These are phyloP conservation scores for Drosophila sproati DNA, from an alignment of 1,140 invertebrate species.

Conservation along the genomic window DNA sequence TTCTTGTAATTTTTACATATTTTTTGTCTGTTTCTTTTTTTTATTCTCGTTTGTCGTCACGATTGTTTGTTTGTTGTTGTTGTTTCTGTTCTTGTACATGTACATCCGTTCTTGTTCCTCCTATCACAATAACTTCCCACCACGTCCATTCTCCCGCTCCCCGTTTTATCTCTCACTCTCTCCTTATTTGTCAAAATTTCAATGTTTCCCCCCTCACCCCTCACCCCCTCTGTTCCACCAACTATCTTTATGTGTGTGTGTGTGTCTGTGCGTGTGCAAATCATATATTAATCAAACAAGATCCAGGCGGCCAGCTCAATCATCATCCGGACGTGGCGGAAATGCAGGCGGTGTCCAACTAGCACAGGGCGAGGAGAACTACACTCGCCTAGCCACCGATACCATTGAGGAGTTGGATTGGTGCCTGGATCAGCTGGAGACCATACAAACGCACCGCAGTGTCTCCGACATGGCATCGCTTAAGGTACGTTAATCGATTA, in stretches of 20 bases:
- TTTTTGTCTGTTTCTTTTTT: constrained; percentile 21
- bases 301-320: constrained; percentile 83
- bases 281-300: constrained; percentile 84
- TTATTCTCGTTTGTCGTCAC: constrained; percentile 17
- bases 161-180: constrained; percentile 4
- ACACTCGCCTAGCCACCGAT: constrained; percentile 96
- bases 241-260: constrained; percentile 28
- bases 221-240: constrained; percentile 23
- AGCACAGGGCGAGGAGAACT: constrained; percentile 92
- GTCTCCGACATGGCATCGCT: constrained; percentile 99
- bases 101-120: constrained; percentile 5
- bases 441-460: constrained; percentile 99
- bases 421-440: constrained; percentile 99
- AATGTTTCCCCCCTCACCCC: neutral
- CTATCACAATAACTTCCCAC: constrained; percentile 3
- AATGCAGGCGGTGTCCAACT: constrained; percentile 70
- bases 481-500: constrained; percentile 90
- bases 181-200: neutral
- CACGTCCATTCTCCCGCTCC: constrained; percentile 10
- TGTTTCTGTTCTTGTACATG: constrained; percentile 9
- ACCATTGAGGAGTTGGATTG: constrained; percentile 99
- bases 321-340: constrained; percentile 68
- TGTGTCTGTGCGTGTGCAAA: constrained; percentile 59
- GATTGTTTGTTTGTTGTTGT: constrained; percentile 35
- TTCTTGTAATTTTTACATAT: constrained; percentile 23